Conservation (phyloP, 37 sponge, comb jelly and placozoan genomes). For the Chondrosia reniformis region DNA sequence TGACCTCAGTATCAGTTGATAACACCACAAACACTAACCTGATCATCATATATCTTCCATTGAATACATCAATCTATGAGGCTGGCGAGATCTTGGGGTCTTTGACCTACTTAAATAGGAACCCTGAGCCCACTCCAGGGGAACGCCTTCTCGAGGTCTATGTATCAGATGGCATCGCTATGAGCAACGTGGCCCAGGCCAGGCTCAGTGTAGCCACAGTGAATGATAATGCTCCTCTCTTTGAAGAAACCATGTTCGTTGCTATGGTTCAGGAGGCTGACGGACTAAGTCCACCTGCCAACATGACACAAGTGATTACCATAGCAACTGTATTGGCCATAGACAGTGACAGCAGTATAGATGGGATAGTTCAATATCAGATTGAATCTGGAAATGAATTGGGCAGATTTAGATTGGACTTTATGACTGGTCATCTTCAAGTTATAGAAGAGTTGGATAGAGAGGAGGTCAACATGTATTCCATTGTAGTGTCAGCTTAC, state of each 20-base stretch:
- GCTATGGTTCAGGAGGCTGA: not conserved
- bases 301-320: not conserved
- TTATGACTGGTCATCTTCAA: not conserved
- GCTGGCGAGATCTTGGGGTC: constrained; percentile 22
- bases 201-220: not conserved
- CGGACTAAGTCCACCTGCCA: not conserved
- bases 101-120: constrained; percentile 40
- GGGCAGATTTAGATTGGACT: constrained; percentile 25
- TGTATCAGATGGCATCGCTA: constrained; percentile 43
- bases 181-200: constrained; percentile 38
- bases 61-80: not conserved
- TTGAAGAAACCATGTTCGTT: not conserved
- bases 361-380: constrained; percentile 28
- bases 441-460: not conserved
- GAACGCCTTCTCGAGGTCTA: constrained; percentile 25
- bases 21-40: constrained; percentile 2
- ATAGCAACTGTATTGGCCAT: constrained; percentile 35
- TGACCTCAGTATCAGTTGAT: not conserved
- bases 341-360: constrained; percentile 38
- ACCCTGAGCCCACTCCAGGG: constrained; percentile 42
- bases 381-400: constrained; percentile 22
- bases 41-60: not conserved
- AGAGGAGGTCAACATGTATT: not conserved
- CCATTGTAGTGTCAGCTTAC: not conserved
- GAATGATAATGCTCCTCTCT: constrained; percentile 34